Evolutionary conservation across 2,888 invertebrate genomes (phyloP), one percentile per base, ranked within the genome.

Genomic region (Phengaris arion): DNA sequence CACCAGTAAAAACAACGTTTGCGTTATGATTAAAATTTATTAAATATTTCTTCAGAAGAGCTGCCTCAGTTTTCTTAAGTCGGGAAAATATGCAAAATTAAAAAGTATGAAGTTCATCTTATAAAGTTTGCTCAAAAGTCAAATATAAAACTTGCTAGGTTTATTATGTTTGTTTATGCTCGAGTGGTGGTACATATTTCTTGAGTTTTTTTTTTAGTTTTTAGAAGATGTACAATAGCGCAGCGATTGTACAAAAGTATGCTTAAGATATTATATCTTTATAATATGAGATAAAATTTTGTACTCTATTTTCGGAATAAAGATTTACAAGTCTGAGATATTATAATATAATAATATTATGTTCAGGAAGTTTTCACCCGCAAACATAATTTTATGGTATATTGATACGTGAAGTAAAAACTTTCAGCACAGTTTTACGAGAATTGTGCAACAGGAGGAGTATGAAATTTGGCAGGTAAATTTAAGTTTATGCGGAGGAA

Each of bases 121-220:
- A 48, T 69, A 69, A 69, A 48, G 46, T 69, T 48, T 48, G 69
- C 48, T 46, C 48, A 22, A 35, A 35, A 35, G 35, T 35, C 35
- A 35, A 69, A 69, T 69, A 69, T 69, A 69, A 48, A 69, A 69
- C 69, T 69, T 48, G 69, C 69, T 15, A 69, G 69, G 69, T 69
- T 69, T 69, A 69, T 69, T 69, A 69, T 69, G 48, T 69, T 69
- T 69, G 69, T 69, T 69, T 69, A 69, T 69, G 69, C 48, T 46
- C 48, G 15, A 69, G 69, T 69, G 46, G 48, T 48, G n/a, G 48
- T 69, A n/a, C 69, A 48, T 69, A 69, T 48, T 69, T 69, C 48
- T n/a, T 64, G 12, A 64, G 64, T 64, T 69, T 48, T 68, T 68
- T 69, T 69, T 46, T 48, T 15, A 48, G n/a, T 69, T 69, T 68